These are phyloP conservation scores for Hydropsyche tenuis DNA, from an alignment of 1,140 invertebrate species.

Conservation along the genomic window DNA sequence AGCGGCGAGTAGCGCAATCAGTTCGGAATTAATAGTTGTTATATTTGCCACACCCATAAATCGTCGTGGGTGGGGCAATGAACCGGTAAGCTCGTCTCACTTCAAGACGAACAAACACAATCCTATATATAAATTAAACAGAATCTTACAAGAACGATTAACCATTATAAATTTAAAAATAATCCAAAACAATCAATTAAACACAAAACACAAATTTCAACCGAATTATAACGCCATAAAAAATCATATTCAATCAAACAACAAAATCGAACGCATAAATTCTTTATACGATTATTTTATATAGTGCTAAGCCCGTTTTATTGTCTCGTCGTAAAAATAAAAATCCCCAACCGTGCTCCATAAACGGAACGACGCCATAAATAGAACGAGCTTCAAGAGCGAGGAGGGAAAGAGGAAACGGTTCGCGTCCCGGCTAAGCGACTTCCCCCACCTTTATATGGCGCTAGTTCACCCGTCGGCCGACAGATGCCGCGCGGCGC, in stretches of 20 bases:
- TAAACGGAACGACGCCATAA: slow-evolving; percentile 18
- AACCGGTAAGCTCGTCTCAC: slow-evolving; percentile 39
- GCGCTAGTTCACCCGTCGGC: neutral
- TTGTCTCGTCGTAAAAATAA: slow-evolving; percentile 15
- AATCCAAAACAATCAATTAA: too few relatives aligned
- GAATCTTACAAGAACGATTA: neutral
- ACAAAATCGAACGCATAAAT: neutral
- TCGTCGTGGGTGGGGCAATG: slow-evolving; percentile 48
- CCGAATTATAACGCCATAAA: too few relatives aligned
- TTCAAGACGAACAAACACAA: slow-evolving; percentile 41
- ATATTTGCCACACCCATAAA: slow-evolving; percentile 49
- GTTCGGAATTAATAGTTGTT: slow-evolving; percentile 42
- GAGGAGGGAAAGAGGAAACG: neutral
- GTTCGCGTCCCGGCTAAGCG: slow-evolving; percentile 19
- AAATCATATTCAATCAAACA: too few relatives aligned
- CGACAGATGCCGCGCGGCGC: slow-evolving; percentile 51
- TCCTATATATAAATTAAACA: neutral
- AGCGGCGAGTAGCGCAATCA: slow-evolving; percentile 48
- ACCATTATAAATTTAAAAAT: too few relatives aligned
- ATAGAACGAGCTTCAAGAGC: neutral
- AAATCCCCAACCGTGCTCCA: neutral
- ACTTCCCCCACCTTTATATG: slow-evolving; percentile 31
- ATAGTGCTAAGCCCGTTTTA: neutral
- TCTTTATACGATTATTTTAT: neutral
- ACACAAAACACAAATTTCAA: too few relatives aligned